These are phyloP conservation scores for Rhingia campestris DNA, from an alignment of 2,888 invertebrate genomes.

Conservation along the genomic window DNA sequence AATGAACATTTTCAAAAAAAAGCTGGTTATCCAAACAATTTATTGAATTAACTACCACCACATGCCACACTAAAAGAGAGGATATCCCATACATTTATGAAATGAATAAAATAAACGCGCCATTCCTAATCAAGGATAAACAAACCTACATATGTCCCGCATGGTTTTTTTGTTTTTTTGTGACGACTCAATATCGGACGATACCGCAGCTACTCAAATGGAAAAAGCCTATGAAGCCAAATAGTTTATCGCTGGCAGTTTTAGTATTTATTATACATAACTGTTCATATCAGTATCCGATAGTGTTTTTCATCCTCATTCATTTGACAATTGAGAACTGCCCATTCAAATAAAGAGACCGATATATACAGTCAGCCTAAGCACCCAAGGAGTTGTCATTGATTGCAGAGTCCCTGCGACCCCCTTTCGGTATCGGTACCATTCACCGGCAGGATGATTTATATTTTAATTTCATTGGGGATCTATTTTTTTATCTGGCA, in stretches of 20 bases:
- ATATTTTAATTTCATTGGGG: conserved; percentile 53
- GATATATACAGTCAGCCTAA: conserved; percentile 15
- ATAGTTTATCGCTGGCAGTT: conserved; percentile 33
- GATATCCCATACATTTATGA: conserved; percentile 5
- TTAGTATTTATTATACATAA: conserved; percentile 14
- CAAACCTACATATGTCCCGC: background rate
- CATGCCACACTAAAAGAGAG: conserved; percentile 8
- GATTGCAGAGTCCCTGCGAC: background rate
- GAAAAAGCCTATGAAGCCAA: conserved; percentile 4
- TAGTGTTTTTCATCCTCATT: conserved; percentile 32
- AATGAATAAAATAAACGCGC: conserved; percentile 21
- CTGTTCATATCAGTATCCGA: conserved; percentile 29
- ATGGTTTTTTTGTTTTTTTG: conserved; percentile 3
- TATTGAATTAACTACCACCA: conserved; percentile 38
- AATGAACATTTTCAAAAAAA: background rate
- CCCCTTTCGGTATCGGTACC: background rate
- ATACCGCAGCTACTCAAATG: background rate
- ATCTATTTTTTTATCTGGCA: conserved; percentile 20
- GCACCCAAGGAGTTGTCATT: conserved; percentile 11
- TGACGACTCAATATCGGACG: background rate
- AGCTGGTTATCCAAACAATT: background rate
- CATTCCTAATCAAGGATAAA: conserved; percentile 27
- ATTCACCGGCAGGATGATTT: conserved; percentile 37
- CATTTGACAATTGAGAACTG: conserved; percentile 35
- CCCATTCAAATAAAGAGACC: conserved; percentile 25